Base-by-base conservation (phyloP, 1,140 invertebrate species). In the Pseudachorutes palmiensis region DNA sequence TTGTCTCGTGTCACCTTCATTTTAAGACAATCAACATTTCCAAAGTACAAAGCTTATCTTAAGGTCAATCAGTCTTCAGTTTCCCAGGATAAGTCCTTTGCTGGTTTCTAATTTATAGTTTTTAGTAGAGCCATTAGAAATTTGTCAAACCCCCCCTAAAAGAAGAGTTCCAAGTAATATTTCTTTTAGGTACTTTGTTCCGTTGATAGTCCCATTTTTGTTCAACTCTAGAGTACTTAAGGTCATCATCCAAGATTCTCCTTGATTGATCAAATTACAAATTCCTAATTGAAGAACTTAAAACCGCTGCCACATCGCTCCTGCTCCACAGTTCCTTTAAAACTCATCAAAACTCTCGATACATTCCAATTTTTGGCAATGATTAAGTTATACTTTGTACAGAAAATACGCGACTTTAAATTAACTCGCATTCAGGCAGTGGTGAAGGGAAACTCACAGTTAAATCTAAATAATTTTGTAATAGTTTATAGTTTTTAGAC, bases 161-260 rank as follows among this genome's bases (percentile, higher is more conserved):
- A 55, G 24, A 55, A 45, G 9, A 12, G 19, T 45, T 19, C 9
- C 24, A 16, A 55, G 24, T 16, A 19, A 9, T 9, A 41, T 9
- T 41, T 41, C 36, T 19, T 55, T 55, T 55, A 55, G 51, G 51
- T 55, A 55, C 51, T 55, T 55, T 55, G 51, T 55, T 55, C 24
- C 51, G 9, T 24, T 55, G 51, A 55, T 55, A 55, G 51, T 55
- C 51, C 51, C 51, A 55, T 55, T 16, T 14, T 14, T 55, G 5
- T 41, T 41, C 5, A 5, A 41, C 19, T 41, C n/a, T n/a, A n/a
- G n/a, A n/a, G n/a, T 41, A 19, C 19, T 41, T 41, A 41, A 19
- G 5, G 19, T 5, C 19, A 41, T 5, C 36, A 41, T 41, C 36
- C 5, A 9, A 41, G 36, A 41, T 41, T 41, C 5, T 9, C 19